Evolutionary conservation across 1,140 invertebrate species (phyloP), one percentile per base, ranked within the genome.

Genomic region (Rhysida immarginata): DNA sequence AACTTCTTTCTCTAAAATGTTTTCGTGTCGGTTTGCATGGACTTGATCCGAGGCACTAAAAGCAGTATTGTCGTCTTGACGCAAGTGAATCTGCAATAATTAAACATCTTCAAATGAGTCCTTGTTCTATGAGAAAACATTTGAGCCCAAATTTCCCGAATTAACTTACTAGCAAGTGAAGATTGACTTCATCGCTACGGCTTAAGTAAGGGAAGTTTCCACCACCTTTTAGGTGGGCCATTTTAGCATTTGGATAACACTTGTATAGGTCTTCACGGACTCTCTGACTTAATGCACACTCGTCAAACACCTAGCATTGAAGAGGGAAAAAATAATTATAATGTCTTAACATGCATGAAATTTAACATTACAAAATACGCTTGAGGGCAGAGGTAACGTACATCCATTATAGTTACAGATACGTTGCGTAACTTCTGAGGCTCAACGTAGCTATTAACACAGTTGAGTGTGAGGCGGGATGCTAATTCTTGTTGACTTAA

Each of bases 131-230:
- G n/a, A n/a, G n/a, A n/a, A n/a, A n/a, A n/a, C n/a, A n/a, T n/a
- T n/a, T n/a, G n/a, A n/a, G n/a, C n/a, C n/a, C n/a, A n/a, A n/a
- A n/a, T n/a, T n/a, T n/a, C n/a, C n/a, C n/a, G n/a, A 46, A 46
- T 5, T 51, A 13, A 51, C 67, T 74, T 75, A 90, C 89, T 76
- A 88, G 79, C 66, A 94, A 77, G 76, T 91, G 86, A 54, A 93
- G 74, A 74, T 92, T 92, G 21, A 93, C 87, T 77, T 95, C 89
- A 63, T 84, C 83, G 68, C 82, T 81, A 68, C 86, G 78, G 69
- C 88, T 90, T 44, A 95, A 74, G 66, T 91, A 94, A 2, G 89
- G 89, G 71, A 93, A 95, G 72, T 93, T 92, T 2, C 89, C 89
- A 5, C 89, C 89, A 63, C 75, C 81, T 67, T 94, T 93, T 16